These are phyloP conservation scores for Sylvicapra grimmia DNA, from an alignment of 2,113 vertebrate species.

Conservation along the genomic window DNA sequence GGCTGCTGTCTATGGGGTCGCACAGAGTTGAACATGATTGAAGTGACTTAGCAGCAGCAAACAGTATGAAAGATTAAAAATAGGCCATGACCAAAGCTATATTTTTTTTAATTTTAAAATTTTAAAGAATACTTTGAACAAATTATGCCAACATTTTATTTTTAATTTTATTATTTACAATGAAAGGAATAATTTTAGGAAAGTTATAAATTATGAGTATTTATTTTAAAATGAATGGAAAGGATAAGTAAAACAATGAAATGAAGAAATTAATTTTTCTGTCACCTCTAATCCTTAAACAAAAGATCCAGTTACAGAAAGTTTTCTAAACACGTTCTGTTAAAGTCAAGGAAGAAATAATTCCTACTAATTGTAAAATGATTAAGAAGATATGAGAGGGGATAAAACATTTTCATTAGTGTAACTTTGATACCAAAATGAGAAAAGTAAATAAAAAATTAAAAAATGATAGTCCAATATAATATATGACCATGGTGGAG, in stretches of 20 bases:
- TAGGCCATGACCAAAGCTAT: accelerated
- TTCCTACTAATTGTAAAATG: not conserved
- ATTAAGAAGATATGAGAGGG: not conserved
- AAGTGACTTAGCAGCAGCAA: no score
- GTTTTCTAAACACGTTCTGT: not conserved
- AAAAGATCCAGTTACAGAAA: not conserved
- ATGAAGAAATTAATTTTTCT: not conserved
- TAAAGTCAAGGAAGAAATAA: not conserved
- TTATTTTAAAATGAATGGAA: not conserved
- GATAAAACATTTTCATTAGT: not conserved
- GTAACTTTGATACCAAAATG: not conserved
- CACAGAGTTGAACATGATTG: no score
- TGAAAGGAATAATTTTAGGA: not conserved
- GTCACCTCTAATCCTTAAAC: not conserved
- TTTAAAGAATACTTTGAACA: not conserved
- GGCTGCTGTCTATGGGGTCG: accelerated
- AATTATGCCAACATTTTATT: not conserved
- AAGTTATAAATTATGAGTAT: not conserved
- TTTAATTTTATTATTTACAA: not conserved
- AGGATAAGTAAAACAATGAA: not conserved
- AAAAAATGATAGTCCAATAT: not conserved
- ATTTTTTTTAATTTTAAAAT: not conserved
- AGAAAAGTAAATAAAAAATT: not conserved
- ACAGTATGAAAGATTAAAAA: not conserved
- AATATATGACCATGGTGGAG: no score